Evolutionary conservation across 2,888 invertebrate species (phyloP).

Genomic region (Aspidapion aeneum): DNA sequence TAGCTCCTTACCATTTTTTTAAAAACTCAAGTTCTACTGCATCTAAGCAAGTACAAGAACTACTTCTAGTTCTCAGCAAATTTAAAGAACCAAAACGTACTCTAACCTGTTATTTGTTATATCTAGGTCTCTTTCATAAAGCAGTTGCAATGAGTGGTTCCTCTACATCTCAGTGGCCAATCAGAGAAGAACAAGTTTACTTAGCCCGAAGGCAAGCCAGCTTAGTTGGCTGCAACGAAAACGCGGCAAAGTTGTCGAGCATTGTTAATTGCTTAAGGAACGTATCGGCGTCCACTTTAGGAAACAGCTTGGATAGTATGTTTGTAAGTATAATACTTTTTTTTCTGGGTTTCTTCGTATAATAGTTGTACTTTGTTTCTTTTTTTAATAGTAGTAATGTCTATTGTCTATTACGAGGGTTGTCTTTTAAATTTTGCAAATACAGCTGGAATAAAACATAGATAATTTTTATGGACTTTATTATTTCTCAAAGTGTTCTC

Average conservation of each 20-base stretch:
- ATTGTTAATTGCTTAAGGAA: slow-evolving; percentile 58
- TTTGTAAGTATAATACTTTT: background rate
- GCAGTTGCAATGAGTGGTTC: slow-evolving; percentile 65
- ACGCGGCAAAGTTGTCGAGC: slow-evolving; percentile 43
- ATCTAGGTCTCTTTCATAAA: slow-evolving; percentile 61
- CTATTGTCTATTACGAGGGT: too few species aligned
- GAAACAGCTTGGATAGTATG: background rate
- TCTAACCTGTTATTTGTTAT: too few species aligned
- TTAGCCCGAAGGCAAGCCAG: slow-evolving; percentile 59
- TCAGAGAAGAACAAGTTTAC: slow-evolving; percentile 52
- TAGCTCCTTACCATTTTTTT: too few species aligned
- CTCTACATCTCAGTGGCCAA: slow-evolving; percentile 50
- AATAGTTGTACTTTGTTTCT: too few species aligned
- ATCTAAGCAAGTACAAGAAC: too few species aligned
- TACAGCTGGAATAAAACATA: too few species aligned
- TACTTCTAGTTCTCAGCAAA: background rate
- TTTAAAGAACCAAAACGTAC: background rate
- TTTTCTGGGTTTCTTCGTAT: too few species aligned
- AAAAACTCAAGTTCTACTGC: too few species aligned
- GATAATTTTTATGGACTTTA: too few species aligned
- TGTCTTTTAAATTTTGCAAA: too few species aligned
- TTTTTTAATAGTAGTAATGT: too few species aligned
- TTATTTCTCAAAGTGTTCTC: too few species aligned
- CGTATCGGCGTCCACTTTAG: slow-evolving; percentile 35
- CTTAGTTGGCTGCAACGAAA: slow-evolving; percentile 55